Base-by-base conservation (phyloP, 2,797 vertebrate species). In the Threskiornis aethiopicus region DNA sequence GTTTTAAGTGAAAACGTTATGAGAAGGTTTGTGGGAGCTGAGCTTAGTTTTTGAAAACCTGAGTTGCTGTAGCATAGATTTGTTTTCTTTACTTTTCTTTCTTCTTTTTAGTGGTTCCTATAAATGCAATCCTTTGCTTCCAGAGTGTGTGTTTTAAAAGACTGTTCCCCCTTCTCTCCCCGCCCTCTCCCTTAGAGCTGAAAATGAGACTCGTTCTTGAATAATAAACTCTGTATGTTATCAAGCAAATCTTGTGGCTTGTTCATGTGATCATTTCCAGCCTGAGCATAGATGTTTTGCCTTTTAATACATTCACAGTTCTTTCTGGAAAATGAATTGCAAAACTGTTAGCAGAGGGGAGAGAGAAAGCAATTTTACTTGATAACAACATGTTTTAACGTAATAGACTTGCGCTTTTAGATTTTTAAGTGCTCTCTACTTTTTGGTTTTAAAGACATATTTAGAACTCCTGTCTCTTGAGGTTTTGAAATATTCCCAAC, bases 191-290 rank as follows among this genome's bases (percentile, higher is more conserved):
- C 85, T 95, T 24, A 65, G 80, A 95, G 93, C 92, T 91, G 91
- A 87, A 94, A 96, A 91, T 87, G 89, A 86, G 96, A 90, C 89
- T 94, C 16, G 1, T 66, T 93, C 76, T 84, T 79, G 84, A 96
- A 96, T 94, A 96, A 95, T 95, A 97, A 97, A 97, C 96, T 87
- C 89, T 90, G 84, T 93, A 94, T 94, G 97, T 98, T 98, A 96
- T 97, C 96, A 97, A 96, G 97, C 83, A 97, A 97, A 98, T 97
- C 95, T 92, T 97, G 97, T 96, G 97, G 91, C 87, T 92, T 95
- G 90, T 76, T 94, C 95, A 95, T 97, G 96, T 96, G 95, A 96
- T 94, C 71, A 31, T 90, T 97, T 83, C 85, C 92, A 93, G 88
- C 88, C 79, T 85, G 84, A 93, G 91, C 90, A 89, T 80, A 41